Conservation (phyloP, 1,140 invertebrate genomes). For the Megalopta genalis region DNA sequence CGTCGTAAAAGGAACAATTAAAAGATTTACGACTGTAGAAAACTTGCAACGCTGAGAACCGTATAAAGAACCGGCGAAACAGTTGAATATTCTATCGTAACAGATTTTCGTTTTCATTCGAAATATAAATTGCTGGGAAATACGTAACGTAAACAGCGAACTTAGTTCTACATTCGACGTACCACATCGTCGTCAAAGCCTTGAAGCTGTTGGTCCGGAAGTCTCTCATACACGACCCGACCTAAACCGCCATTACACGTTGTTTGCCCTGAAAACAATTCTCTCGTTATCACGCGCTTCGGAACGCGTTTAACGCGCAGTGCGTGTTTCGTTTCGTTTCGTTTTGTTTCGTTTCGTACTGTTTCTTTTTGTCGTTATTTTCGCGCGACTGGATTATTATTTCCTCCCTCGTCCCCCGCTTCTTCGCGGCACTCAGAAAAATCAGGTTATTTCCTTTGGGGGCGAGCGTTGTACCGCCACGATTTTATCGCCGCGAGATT, state of each 20-base stretch:
- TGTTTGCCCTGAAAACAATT: constrained; percentile 86
- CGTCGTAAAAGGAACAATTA: background rate
- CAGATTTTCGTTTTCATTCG: too few relatives aligned
- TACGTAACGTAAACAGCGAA: too few relatives aligned
- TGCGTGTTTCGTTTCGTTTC: background rate
- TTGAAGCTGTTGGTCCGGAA: constrained; percentile 93
- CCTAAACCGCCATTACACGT: constrained; percentile 93
- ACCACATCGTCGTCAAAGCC: constrained; percentile 93
- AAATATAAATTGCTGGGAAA: too few relatives aligned
- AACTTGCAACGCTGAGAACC: too few relatives aligned
- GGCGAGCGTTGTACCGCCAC: background rate
- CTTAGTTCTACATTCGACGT: constrained; percentile 29
- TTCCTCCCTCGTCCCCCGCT: constrained; percentile 29
- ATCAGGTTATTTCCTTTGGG: constrained; percentile 51
- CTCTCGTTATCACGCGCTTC: constrained; percentile 17
- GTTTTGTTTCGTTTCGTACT: too few relatives aligned
- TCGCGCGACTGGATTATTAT: constrained; percentile 50
- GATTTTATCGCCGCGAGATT: constrained; percentile 56
- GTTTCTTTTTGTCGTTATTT: background rate
- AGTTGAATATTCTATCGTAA: too few relatives aligned
- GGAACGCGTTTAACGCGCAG: constrained; percentile 2
- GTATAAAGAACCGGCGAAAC: too few relatives aligned
- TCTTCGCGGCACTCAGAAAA: constrained; percentile 21
- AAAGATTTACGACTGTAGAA: too few relatives aligned
- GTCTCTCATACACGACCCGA: constrained; percentile 91